Conservation (phyloP, 2,797 vertebrate genomes). For the Danio aesculapii region DNA sequence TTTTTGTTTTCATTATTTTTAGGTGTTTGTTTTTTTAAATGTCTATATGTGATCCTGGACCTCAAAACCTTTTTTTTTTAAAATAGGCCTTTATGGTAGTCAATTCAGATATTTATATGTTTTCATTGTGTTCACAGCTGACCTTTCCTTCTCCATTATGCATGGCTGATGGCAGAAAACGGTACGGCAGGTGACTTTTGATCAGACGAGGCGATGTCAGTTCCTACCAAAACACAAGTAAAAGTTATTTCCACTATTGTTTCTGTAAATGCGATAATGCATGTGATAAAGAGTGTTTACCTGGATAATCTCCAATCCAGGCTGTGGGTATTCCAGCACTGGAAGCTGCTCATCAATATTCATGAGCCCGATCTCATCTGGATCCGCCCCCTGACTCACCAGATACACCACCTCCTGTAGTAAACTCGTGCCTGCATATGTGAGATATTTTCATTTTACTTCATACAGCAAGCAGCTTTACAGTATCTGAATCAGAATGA, state of each 20-base stretch:
- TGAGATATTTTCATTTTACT: not conserved
- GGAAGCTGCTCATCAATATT: conserved; percentile 99
- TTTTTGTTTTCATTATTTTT: too few relatives aligned
- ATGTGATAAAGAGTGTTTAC: conserved; percentile 68
- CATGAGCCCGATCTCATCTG: conserved; percentile 97
- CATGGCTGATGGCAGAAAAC: conserved; percentile 93
- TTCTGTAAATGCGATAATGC: not conserved
- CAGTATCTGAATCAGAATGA: too few relatives aligned
- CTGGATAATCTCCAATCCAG: conserved; percentile 97
- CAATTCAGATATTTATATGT: not conserved
- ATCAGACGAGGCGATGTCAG: conserved; percentile 96
- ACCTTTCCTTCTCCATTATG: conserved; percentile 97
- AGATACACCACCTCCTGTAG: conserved; percentile 97
- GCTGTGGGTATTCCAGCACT: conserved; percentile 96
- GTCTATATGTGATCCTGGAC: too few relatives aligned
- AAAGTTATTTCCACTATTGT: not conserved
- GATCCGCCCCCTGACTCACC: conserved; percentile 96
- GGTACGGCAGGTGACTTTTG: conserved; percentile 96
- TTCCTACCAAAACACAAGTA: conserved; percentile 77
- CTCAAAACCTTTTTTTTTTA: too few relatives aligned
- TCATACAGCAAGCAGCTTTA: too few relatives aligned
- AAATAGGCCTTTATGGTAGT: too few relatives aligned
- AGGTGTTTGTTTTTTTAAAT: too few relatives aligned
- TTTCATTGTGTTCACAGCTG: conserved; percentile 45
- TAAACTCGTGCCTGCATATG: conserved; percentile 89